Evolutionary conservation across 2,113 vertebrate genomes (phyloP).

Genomic region (Malaclemys terrapin): DNA sequence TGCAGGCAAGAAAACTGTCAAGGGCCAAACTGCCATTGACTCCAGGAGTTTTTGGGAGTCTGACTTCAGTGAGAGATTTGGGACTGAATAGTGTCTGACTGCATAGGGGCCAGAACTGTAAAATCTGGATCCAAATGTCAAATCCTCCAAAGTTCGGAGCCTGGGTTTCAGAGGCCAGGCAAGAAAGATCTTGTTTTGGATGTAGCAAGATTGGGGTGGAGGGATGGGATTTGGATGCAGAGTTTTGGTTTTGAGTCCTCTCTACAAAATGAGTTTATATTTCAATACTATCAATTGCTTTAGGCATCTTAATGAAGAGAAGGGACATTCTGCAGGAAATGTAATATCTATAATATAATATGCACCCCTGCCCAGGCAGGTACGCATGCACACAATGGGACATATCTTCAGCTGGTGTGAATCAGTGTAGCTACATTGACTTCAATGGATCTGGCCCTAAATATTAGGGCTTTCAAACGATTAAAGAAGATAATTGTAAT

Average conservation of each 20-base stretch:
- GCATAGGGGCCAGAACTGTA: background rate
- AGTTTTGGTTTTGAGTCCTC: background rate
- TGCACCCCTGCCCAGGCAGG: background rate
- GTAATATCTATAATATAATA: background rate
- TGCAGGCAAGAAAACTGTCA: background rate
- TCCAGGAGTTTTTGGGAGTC: background rate
- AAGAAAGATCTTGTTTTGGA: background rate
- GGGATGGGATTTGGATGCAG: background rate
- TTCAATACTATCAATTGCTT: background rate
- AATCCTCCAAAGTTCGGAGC: accelerated
- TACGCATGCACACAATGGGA: background rate
- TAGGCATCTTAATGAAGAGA: background rate
- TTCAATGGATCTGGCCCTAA: background rate
- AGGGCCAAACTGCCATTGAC: background rate
- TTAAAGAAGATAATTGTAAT: too few relatives aligned
- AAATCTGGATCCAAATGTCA: background rate
- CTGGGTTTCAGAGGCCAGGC: background rate
- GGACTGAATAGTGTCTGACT: background rate
- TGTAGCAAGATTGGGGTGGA: background rate
- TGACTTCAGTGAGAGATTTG: background rate
- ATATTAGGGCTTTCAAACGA: too few relatives aligned
- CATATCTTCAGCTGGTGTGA: background rate
- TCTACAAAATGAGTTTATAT: background rate
- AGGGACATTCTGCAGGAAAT: background rate
- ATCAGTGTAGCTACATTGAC: background rate